phyloP scores from a whole-genome alignment of 2,888 invertebrate species.

The Halictus quadricinctus region DNA sequence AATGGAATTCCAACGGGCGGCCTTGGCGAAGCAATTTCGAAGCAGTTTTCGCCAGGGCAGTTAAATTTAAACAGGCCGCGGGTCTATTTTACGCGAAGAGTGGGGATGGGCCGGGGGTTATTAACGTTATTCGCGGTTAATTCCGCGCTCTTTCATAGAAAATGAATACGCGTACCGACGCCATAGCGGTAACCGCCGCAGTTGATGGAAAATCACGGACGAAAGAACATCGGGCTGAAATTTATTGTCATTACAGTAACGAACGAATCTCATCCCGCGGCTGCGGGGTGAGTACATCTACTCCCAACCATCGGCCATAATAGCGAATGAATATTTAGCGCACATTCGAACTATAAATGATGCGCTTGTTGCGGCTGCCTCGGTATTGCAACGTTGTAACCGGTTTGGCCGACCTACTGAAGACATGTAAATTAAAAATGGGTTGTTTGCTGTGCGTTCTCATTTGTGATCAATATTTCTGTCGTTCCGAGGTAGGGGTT shows the following conservation, averaged over 20 bases:
- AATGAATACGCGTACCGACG: conserved; percentile 25
- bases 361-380: not conserved
- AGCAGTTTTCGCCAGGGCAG: conserved; percentile 61
- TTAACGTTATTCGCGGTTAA: conserved; percentile 66
- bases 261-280: conserved; percentile 4
- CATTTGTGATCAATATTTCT: not conserved
- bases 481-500: not conserved
- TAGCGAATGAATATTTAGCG: conserved; percentile 21
- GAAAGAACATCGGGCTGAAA: conserved; percentile 34
- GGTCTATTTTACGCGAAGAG: conserved; percentile 52
- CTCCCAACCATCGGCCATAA: not conserved
- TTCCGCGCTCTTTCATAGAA: conserved; percentile 51
- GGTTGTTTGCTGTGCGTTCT: not conserved
- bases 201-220: conserved; percentile 45
- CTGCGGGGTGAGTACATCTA: not conserved
- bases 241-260: conserved; percentile 31
- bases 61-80: conserved; percentile 65
- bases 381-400: not conserved
- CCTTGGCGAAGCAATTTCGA: conserved; percentile 63
- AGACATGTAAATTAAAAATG: not conserved
- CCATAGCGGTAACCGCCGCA: conserved; percentile 1
- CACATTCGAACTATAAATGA: conserved; percentile 1
- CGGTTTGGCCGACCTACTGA: not conserved
- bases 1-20: conserved; percentile 61
- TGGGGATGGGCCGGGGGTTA: conserved; percentile 38